phyloP scores from a whole-genome alignment of 2,797 vertebrate genomes.

The Manis pentadactyla region DNA sequence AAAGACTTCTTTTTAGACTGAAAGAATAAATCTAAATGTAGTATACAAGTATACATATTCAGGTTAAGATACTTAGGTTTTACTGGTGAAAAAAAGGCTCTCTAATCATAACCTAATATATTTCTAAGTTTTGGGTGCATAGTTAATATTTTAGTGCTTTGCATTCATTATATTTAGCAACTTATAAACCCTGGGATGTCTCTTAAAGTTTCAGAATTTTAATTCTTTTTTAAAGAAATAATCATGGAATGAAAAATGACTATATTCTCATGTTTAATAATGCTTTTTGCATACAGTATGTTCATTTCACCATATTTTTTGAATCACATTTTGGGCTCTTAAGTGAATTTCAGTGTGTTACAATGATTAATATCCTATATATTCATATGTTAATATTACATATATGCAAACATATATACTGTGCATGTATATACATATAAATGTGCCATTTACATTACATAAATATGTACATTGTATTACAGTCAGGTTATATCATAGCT shows the following conservation, averaged over 20 bases:
- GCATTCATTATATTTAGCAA: background rate
- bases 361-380: background rate
- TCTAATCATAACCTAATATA: background rate
- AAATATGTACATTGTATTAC: background rate
- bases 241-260: background rate
- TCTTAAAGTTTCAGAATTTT: background rate
- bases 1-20: constrained; percentile 2
- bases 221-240: background rate
- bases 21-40: constrained; percentile 14
- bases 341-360: background rate
- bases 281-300: background rate
- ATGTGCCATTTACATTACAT: background rate
- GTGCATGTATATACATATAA: background rate
- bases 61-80: background rate
- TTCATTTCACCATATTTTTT: background rate
- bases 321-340: background rate
- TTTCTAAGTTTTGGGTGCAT: background rate
- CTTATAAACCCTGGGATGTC: background rate
- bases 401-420: background rate
- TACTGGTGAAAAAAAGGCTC: background rate
- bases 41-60: background rate
- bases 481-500: background rate
- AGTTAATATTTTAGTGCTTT: background rate
- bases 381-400: background rate
- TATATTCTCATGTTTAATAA: background rate